A percentile compares a stretch with the other conserved stretches of the same genome.
phyloP scores from a whole-genome alignment of 1,140 invertebrate species.

The Macrosteles quadrilineatus region DNA sequence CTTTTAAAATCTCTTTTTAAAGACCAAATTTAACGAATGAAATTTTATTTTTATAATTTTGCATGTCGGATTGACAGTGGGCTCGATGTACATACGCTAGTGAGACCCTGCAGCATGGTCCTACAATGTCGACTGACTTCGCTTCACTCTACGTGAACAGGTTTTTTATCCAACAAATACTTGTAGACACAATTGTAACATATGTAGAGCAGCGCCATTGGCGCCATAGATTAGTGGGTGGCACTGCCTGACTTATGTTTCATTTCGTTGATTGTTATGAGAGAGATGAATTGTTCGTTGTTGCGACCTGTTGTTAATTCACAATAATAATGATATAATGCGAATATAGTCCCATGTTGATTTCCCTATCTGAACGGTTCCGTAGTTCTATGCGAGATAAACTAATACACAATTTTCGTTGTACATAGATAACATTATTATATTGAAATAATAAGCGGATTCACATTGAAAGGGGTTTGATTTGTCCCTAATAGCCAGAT shows the following conservation, averaged over 20 bases:
- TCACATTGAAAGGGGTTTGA: conserved; percentile 26
- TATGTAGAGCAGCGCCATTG: too few relatives aligned
- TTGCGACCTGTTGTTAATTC: conserved; percentile 26
- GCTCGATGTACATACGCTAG: not conserved
- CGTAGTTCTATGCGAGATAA: conserved; percentile 17
- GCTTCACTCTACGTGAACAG: conserved; percentile 7
- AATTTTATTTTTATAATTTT: too few relatives aligned
- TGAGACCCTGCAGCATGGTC: not conserved
- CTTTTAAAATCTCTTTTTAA: too few relatives aligned
- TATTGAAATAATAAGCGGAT: conserved; percentile 29
- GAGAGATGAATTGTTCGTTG: conserved; percentile 23
- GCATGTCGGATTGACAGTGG: too few relatives aligned
- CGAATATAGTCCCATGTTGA: conserved; percentile 26
- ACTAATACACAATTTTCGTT: conserved; percentile 30
- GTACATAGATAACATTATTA: conserved; percentile 29
- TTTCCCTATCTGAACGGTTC: conserved; percentile 23
- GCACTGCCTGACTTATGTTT: conserved; percentile 18
- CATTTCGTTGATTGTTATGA: conserved; percentile 22
- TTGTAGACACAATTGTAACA: conserved; percentile 4
- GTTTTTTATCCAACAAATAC: not conserved
- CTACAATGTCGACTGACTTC: not conserved
- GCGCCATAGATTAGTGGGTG: conserved; percentile 20
- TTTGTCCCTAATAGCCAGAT: conserved; percentile 13
- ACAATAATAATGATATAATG: conserved; percentile 27
- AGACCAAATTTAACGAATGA: too few relatives aligned